A percentile compares a stretch with the other conserved stretches of the same genome.
These are phyloP conservation scores for Chrysolina americana DNA, from an alignment of 2,888 invertebrate species.

Conservation along the genomic window DNA sequence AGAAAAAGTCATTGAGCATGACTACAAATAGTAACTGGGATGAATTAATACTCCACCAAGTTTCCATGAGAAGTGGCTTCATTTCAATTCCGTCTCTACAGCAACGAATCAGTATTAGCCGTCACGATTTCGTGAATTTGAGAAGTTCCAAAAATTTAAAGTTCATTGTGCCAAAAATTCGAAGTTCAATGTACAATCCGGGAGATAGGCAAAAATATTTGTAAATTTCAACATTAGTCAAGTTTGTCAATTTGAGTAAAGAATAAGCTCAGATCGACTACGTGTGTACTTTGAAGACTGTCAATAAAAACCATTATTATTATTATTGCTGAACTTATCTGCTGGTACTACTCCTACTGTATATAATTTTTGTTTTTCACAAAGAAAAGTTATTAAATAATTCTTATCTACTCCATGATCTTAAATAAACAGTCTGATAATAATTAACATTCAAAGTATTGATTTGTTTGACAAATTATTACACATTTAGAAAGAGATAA, in stretches of 20 bases:
- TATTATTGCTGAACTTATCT: background rate
- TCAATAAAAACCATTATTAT: too few species aligned
- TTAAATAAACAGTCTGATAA: too few species aligned
- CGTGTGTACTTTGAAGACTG: too few species aligned
- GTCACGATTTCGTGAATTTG: background rate
- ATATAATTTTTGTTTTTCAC: too few species aligned
- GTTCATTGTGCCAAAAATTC: conserved; percentile 4
- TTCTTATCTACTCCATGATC: too few species aligned
- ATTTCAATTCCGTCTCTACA: conserved; percentile 6
- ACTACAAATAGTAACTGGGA: background rate
- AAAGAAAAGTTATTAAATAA: too few species aligned
- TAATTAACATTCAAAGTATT: too few species aligned
- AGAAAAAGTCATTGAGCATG: too few species aligned
- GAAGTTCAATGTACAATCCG: background rate
- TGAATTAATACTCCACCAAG: background rate
- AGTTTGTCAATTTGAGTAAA: background rate
- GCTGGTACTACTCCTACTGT: background rate
- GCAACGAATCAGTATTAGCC: conserved; percentile 1
- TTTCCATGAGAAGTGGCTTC: background rate
- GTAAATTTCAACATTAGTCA: background rate
- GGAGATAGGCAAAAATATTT: background rate
- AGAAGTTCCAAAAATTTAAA: background rate
- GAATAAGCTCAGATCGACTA: background rate
- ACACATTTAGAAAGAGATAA: too few species aligned
- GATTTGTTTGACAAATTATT: too few species aligned